Conservation (phyloP, 2,888 invertebrate species). For the Junonia oenone region DNA sequence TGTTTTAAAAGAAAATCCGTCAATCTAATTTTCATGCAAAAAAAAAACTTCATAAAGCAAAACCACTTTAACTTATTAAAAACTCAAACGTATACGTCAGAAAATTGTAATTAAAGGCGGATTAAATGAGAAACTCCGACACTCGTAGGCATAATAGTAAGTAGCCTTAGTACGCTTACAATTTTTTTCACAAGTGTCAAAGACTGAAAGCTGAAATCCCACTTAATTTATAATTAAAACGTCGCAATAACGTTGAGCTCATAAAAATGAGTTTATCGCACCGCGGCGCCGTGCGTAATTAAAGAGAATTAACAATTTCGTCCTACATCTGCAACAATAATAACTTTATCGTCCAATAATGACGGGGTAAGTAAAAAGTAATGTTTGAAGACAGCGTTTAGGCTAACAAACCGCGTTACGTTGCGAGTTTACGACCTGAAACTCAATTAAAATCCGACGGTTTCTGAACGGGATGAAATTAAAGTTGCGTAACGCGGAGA, state of each 20-base stretch:
- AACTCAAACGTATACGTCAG: conserved; percentile 18
- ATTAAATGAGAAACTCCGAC: conserved; percentile 27
- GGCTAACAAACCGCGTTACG: conserved; percentile 57
- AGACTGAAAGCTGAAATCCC: conserved; percentile 41
- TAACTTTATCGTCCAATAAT: conserved; percentile 63
- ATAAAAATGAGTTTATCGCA: conserved; percentile 66
- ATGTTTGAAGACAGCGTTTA: conserved; percentile 50
- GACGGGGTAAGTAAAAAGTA: conserved; percentile 43
- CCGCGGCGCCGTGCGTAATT: conserved; percentile 58
- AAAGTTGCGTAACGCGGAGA: conserved; percentile 59
- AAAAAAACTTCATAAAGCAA: neutral
- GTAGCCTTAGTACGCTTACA: conserved; percentile 31
- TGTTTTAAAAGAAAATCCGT: neutral
- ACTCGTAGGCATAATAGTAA: conserved; percentile 28
- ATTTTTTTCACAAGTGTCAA: conserved; percentile 33
- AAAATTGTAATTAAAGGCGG: conserved; percentile 29
- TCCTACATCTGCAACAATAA: conserved; percentile 57
- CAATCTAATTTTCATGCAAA: neutral
- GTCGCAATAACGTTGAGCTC: conserved; percentile 58
- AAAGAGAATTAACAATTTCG: conserved; percentile 69
- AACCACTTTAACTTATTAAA: conserved; percentile 11
- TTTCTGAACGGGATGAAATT: conserved; percentile 61
- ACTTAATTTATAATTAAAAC: conserved; percentile 64
- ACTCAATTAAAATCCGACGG: conserved; percentile 69
- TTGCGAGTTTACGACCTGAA: conserved; percentile 51